Conservation (phyloP, 1,140 invertebrate species). For the Scylla paramamosain region DNA sequence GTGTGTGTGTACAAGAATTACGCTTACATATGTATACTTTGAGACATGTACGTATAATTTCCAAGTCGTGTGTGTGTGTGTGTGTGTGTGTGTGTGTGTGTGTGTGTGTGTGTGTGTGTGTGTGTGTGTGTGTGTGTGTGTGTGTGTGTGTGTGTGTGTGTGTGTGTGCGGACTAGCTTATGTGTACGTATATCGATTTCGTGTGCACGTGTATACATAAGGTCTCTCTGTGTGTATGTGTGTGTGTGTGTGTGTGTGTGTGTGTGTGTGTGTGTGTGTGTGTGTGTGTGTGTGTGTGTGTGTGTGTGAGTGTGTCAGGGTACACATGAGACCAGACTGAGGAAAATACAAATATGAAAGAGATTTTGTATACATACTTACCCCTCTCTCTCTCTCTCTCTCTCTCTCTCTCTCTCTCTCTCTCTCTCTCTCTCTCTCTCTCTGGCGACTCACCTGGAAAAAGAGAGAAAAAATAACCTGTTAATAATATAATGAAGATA, state of each 20-base stretch:
- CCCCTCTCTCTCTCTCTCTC: no score
- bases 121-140: no score
- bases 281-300: conserved; percentile 8
- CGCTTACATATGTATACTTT: no score
- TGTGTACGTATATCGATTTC: no score
- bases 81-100: no score
- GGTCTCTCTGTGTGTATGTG: not conserved
- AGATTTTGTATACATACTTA: not conserved
- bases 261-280: not conserved
- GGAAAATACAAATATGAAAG: not conserved
- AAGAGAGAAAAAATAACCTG: not conserved
- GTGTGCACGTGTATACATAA: no score
- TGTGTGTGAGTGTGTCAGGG: not conserved
- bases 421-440: not conserved
- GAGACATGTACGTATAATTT: no score
- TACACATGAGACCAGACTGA: not conserved
- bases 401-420: no score
- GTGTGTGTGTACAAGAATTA: not conserved
- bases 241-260: conserved; percentile 1
- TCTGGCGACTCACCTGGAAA: not conserved
- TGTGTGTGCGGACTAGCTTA: no score
- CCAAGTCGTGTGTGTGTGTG: no score
- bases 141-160: no score
- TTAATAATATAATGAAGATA: not conserved
- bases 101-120: no score